Conservation (phyloP, 1,140 invertebrate genomes). For the Mycetomoellerius zeteki region DNA sequence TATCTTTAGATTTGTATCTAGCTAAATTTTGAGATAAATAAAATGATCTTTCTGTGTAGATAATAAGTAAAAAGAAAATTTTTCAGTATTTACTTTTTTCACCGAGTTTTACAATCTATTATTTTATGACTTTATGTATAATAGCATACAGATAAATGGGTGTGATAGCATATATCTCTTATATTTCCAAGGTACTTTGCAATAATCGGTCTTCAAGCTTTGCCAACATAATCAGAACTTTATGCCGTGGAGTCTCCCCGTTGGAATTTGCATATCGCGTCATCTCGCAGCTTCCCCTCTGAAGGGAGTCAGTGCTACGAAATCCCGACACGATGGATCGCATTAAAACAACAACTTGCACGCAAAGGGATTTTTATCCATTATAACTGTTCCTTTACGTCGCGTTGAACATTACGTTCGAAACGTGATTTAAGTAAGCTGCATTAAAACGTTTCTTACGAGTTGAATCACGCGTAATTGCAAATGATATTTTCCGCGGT, state of each 20-base stretch:
- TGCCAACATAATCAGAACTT: conserved; percentile 51
- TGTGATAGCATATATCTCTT: background rate
- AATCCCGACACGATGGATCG: conserved; percentile 17
- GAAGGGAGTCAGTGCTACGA: conserved; percentile 18
- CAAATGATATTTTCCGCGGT: background rate
- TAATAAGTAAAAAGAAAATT: background rate
- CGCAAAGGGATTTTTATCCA: conserved; percentile 15
- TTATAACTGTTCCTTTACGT: conserved; percentile 22
- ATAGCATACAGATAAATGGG: background rate
- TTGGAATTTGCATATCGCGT: conserved; percentile 64
- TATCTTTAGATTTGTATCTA: too few species aligned
- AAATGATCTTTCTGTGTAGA: background rate
- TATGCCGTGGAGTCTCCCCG: background rate
- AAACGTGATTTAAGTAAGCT: background rate
- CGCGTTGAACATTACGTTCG: background rate
- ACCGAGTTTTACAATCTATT: background rate
- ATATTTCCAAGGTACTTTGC: conserved; percentile 8
- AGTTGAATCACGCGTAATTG: conserved; percentile 26
- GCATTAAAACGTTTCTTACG: background rate
- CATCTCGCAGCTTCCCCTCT: conserved; percentile 57
- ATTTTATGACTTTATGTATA: background rate
- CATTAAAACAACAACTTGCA: conserved; percentile 44
- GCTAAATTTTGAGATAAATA: too few species aligned
- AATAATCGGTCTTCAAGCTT: conserved; percentile 42
- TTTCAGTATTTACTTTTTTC: background rate